Base-by-base conservation (phyloP, 2,888 invertebrate genomes). In the Phania funesta region DNA sequence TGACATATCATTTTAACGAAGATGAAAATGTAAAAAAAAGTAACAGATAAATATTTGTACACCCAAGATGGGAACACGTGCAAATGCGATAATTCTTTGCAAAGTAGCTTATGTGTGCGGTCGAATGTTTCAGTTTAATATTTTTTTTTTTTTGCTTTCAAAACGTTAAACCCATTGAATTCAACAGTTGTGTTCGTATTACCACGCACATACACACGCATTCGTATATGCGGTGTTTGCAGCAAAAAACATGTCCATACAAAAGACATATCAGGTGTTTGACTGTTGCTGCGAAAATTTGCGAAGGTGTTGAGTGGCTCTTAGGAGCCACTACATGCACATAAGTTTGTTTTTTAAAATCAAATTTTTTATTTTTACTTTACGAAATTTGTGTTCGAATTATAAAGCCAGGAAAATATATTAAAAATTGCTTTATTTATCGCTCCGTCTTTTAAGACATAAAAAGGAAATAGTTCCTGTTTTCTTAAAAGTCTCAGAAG, bases 21-120 rank as follows among this genome's bases (percentile, higher is more conserved):
- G 46, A 56, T 24, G 20, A 79, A 54, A 48, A 56, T 24, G 20
- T 73, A 54, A 48, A 48, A 20, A 48, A 22, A 20, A 50, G 20
- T 9, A 50, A 35, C 56, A 52, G 29, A 73, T 67, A 76, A 65
- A 60, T 52, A 44, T 60, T 77, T 74, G 64, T 71, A 56, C 58
- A 70, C 35, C 70, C 38, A 52, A 74, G 78, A 82, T 82, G 82
- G 58, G 29, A 82, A 65, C 82, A 82, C 82, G 82, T 82, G 82
- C 78, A 75, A 75, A 78, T 78, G 82, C 60, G 74, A 82, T 82
- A 82, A 78, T 52, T 78, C 78, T 78, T 78, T 48, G 44, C 8
- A 75, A 78, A 82, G 82, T 78, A 68, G 70, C 78, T 82, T 82
- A 70, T 75, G 74, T 70, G 65, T 38, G 8, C 22, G 18, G 48